phyloP scores from a whole-genome alignment of 2,797 vertebrate species.

The Benthosema pterotum region DNA sequence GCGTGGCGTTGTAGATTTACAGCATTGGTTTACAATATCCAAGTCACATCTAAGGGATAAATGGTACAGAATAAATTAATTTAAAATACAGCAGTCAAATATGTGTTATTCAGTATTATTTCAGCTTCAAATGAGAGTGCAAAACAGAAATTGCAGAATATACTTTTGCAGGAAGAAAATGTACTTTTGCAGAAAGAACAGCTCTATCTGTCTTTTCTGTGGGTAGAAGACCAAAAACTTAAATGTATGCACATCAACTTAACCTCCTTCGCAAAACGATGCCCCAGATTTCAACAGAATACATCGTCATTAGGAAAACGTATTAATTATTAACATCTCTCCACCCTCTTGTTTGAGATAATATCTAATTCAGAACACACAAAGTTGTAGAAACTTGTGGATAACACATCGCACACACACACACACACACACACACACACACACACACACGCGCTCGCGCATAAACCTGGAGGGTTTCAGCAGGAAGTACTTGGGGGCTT shows the following conservation, averaged over 20 bases:
- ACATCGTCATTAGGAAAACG: constrained; percentile 46
- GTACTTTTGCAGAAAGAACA: constrained; percentile 11
- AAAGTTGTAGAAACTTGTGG: constrained; percentile 14
- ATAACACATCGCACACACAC: background rate
- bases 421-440: background rate
- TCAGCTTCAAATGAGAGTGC: too few relatives aligned
- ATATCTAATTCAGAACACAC: constrained; percentile 18
- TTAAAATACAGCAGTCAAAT: too few relatives aligned
- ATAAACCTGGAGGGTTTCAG: constrained; percentile 8
- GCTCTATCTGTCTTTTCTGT: background rate
- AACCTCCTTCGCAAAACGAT: constrained; percentile 34
- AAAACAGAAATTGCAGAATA: too few relatives aligned
- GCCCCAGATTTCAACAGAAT: constrained; percentile 44
- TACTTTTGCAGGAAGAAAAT: too few relatives aligned
- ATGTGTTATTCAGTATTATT: too few relatives aligned
- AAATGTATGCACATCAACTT: constrained; percentile 26
- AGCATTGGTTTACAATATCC: too few relatives aligned
- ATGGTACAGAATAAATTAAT: too few relatives aligned
- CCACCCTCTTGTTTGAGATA: constrained; percentile 8
- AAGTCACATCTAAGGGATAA: too few relatives aligned
- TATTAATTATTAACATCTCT: constrained; percentile 50
- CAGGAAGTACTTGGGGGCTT: constrained; percentile 5
- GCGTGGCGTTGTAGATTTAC: too few relatives aligned
- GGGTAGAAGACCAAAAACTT: constrained; percentile 20
- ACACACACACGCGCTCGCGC: constrained; percentile 2